These are phyloP conservation scores for Sphecodes monilicornis DNA, from an alignment of 2,888 invertebrate species.

Conservation along the genomic window DNA sequence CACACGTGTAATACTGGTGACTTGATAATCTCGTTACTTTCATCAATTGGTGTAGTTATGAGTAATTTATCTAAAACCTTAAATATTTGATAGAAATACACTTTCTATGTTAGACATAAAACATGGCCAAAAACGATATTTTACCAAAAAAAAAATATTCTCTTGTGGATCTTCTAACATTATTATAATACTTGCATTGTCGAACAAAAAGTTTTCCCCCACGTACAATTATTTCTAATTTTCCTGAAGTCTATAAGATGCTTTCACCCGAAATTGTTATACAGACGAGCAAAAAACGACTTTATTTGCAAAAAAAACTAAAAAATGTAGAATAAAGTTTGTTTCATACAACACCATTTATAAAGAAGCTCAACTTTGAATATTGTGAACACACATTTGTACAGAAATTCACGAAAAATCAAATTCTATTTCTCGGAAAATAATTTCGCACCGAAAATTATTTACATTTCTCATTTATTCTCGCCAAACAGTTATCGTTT, in stretches of 20 bases:
- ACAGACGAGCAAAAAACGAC: not conserved
- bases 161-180: no score
- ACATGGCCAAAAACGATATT: not conserved
- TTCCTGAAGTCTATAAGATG: not conserved
- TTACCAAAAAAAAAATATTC: not conserved
- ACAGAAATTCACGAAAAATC: not conserved
- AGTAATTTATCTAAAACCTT: not conserved
- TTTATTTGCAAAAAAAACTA: not conserved
- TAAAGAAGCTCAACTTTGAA: not conserved
- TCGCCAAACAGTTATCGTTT: not conserved
- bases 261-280: not conserved
- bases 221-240: not conserved
- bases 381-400: not conserved
- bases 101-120: not conserved
- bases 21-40: no score
- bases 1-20: no score
- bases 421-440: not conserved
- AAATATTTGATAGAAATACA: not conserved
- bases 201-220: not conserved
- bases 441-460: not conserved
- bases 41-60: no score
- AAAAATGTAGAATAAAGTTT: not conserved
- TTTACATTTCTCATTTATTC: not conserved
- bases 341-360: not conserved
- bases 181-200: not conserved